phyloP scores from a whole-genome alignment of 92 coral and sea anemone genomes.

The Heliopora coerulea region DNA sequence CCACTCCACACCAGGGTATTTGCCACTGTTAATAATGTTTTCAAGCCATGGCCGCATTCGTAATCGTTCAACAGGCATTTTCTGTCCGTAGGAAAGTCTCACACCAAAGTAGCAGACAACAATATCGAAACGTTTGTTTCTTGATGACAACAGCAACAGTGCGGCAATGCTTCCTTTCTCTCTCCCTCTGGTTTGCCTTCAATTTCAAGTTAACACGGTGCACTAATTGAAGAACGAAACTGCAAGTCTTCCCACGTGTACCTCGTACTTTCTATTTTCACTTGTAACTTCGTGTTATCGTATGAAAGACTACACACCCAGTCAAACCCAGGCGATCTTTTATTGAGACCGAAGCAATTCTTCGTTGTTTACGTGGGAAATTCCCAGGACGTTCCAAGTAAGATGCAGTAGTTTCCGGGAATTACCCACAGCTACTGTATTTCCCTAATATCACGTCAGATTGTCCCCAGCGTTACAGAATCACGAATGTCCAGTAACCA shows the following conservation, averaged over 20 bases:
- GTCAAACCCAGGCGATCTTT: background rate
- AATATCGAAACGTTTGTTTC: background rate
- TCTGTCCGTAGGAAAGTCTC: background rate
- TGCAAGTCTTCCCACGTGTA: background rate
- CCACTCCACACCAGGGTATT: slow-evolving; percentile 71
- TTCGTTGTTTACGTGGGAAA: background rate
- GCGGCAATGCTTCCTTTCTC: background rate
- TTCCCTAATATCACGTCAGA: background rate
- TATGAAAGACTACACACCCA: background rate
- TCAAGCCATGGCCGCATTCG: slow-evolving; percentile 72
- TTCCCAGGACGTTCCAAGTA: background rate
- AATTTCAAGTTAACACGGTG: background rate
- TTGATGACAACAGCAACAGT: background rate
- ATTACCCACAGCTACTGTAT: background rate
- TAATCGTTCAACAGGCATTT: slow-evolving; percentile 88
- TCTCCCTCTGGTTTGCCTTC: background rate
- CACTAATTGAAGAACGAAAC: background rate
- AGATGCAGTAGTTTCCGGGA: slow-evolving; percentile 8
- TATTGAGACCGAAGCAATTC: background rate
- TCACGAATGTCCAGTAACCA: background rate
- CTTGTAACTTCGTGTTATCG: slow-evolving; percentile 10
- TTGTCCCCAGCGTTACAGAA: background rate
- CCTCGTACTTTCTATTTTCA: slow-evolving; percentile 9
- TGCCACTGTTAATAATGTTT: slow-evolving; percentile 56
- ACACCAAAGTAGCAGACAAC: background rate